Evolutionary conservation across 2,113 vertebrate genomes (phyloP).

Genomic region (Casuarius casuarius): DNA sequence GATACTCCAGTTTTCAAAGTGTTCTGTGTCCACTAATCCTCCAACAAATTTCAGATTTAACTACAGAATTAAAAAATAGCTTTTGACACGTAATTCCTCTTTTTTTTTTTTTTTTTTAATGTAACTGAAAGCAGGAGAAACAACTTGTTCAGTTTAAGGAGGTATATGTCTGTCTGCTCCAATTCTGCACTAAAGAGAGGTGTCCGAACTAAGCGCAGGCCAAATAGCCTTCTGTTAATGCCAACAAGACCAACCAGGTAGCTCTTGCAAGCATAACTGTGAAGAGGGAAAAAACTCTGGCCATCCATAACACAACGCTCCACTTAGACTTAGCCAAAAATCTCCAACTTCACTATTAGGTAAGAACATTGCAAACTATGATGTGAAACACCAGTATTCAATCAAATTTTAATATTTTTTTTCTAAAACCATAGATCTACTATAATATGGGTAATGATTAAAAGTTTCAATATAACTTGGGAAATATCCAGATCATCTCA

Average conservation of each 20-base stretch:
- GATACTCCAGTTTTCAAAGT: rapidly evolving
- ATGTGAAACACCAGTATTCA: neutral
- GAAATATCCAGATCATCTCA: neutral
- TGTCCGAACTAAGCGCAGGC: neutral
- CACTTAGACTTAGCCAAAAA: neutral
- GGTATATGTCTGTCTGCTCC: neutral
- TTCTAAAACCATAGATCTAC: neutral
- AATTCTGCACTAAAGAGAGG: neutral
- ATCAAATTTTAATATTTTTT: neutral
- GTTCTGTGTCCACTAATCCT: neutral
- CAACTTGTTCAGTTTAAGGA: neutral
- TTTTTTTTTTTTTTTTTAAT: neutral
- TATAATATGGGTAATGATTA: neutral
- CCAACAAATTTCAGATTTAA: neutral
- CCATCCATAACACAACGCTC: neutral
- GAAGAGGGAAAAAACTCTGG: neutral
- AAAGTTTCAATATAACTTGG: neutral
- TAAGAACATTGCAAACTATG: neutral
- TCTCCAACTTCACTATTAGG: neutral
- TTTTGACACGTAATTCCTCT: neutral
- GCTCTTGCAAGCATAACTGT: neutral
- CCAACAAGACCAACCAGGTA: neutral
- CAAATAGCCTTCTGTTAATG: neutral
- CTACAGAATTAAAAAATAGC: neutral
- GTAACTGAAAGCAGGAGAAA: neutral